Conservation (phyloP, 2,797 vertebrate genomes). For the Macroramphosus scolopax region DNA sequence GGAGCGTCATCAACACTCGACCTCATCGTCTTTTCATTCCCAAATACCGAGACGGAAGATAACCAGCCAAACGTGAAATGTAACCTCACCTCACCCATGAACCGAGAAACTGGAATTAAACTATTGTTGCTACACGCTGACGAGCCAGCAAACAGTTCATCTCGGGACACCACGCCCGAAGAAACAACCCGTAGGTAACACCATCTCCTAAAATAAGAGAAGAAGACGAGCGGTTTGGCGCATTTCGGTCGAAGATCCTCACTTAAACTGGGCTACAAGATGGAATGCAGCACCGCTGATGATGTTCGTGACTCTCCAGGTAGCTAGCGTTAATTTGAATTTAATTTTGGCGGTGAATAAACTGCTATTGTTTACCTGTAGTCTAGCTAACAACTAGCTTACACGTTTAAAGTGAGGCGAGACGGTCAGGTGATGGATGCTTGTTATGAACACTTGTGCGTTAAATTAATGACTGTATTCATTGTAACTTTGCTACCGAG, state of each 20-base stretch:
- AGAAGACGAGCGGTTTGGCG: constrained; percentile 4
- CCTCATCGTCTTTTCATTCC: background rate
- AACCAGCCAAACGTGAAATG: background rate
- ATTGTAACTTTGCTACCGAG: no score
- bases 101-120: background rate
- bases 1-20: constrained; percentile 35
- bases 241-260: constrained; percentile 13
- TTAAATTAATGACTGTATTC: no score
- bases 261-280: constrained; percentile 4
- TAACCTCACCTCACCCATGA: background rate
- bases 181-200: background rate
- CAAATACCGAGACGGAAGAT: constrained; percentile 5
- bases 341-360: background rate
- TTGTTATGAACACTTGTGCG: no score
- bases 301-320: constrained; percentile 28
- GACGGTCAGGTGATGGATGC: no score
- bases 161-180: no score
- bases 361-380: no score
- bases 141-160: background rate
- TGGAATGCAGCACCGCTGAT: constrained; percentile 33
- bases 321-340: background rate
- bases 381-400: constrained; percentile 12
- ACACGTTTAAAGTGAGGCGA: no score
- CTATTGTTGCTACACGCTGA: background rate
- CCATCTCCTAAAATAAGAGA: background rate